phyloP scores from a whole-genome alignment of 2,797 vertebrate species.

The Acipenser oxyrinchus region DNA sequence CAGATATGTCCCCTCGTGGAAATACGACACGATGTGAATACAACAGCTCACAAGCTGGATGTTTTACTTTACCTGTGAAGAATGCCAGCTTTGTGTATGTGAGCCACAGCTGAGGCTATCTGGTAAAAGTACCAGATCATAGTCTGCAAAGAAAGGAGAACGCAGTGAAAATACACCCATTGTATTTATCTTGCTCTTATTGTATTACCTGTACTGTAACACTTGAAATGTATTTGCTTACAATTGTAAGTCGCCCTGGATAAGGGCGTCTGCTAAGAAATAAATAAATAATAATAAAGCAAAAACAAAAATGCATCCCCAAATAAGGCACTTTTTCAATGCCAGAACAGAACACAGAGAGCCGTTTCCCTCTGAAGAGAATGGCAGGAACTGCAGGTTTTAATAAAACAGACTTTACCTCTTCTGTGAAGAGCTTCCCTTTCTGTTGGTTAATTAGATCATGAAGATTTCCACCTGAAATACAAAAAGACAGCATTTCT shows the following conservation, averaged over 20 bases:
- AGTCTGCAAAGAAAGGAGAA: slow-evolving; percentile 52
- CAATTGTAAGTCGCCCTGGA: too few species aligned
- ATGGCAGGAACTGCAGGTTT: too few species aligned
- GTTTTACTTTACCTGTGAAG: slow-evolving; percentile 78
- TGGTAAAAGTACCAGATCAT: slow-evolving; percentile 97
- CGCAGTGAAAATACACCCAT: slow-evolving; percentile 8
- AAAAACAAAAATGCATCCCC: not conserved
- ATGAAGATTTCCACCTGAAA: slow-evolving; percentile 87
- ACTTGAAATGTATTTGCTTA: too few species aligned
- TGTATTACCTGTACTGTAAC: too few species aligned
- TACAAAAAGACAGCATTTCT: slow-evolving; percentile 10
- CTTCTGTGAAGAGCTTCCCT: slow-evolving; percentile 81
- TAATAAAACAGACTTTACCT: slow-evolving; percentile 58
- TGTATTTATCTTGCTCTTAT: too few species aligned
- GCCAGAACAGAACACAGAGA: not conserved
- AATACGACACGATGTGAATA: too few species aligned
- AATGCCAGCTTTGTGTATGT: slow-evolving; percentile 92
- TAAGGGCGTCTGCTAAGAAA: too few species aligned
- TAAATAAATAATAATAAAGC: slow-evolving; percentile 24
- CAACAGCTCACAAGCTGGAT: too few species aligned
- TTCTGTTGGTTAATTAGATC: slow-evolving; percentile 93
- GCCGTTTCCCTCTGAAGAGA: too few species aligned
- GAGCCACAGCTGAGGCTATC: slow-evolving; percentile 85
- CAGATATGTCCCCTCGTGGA: too few species aligned
- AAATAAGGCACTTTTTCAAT: not conserved